phyloP scores from a whole-genome alignment of 2,113 vertebrate genomes.

The Poeciliopsis prolifica region DNA sequence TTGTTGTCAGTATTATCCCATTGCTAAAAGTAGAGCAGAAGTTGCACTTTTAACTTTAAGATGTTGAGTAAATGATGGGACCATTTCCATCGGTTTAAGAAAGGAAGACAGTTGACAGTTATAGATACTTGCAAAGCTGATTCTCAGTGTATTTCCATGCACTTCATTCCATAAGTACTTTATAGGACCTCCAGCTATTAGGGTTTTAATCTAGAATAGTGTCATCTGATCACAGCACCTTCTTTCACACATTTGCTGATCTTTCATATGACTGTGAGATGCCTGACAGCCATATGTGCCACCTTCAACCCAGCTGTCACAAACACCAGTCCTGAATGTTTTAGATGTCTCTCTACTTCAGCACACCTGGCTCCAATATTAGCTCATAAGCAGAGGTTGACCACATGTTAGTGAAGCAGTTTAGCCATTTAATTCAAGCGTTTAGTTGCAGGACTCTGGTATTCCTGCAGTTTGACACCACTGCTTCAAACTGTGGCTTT shows the following conservation, averaged over 20 bases:
- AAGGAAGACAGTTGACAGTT: slow-evolving; percentile 6
- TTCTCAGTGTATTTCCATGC: neutral
- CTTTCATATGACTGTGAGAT: neutral
- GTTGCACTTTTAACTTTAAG: neutral
- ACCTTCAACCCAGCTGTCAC: too few relatives aligned
- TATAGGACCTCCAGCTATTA: neutral
- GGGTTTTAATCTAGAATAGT: too few relatives aligned
- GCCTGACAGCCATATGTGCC: neutral
- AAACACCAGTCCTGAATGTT: too few relatives aligned
- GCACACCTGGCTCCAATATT: too few relatives aligned
- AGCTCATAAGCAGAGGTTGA: too few relatives aligned
- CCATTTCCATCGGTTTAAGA: slow-evolving; percentile 1
- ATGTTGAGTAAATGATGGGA: neutral
- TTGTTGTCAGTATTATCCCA: slow-evolving; percentile 5
- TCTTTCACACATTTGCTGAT: neutral
- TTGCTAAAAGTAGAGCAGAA: slow-evolving; percentile 4
- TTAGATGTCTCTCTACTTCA: too few relatives aligned
- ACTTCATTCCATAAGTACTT: neutral
- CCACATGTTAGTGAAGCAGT: too few relatives aligned
- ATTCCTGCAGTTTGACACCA: too few relatives aligned
- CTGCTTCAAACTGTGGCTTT: neutral
- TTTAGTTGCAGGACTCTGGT: too few relatives aligned
- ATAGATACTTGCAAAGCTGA: neutral
- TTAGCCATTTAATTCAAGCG: too few relatives aligned
- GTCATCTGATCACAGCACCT: neutral